Evolutionary conservation across 2,888 invertebrate genomes (phyloP).

Genomic region (Unio pictorum): DNA sequence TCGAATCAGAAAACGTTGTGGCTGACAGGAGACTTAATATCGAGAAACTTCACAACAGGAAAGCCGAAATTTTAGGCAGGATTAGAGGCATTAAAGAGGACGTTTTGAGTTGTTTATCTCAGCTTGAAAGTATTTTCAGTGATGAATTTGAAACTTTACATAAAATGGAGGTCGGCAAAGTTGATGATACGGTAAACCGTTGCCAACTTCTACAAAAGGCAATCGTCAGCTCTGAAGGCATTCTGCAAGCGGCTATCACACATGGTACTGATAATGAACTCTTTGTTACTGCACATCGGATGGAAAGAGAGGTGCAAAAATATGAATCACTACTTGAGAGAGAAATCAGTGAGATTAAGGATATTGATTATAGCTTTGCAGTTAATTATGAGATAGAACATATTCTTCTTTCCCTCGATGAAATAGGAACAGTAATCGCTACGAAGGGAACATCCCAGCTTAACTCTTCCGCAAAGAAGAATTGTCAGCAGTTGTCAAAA

Average conservation of each 20-base stretch:
- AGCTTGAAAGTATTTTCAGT: slow-evolving; percentile 25
- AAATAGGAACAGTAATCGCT: slow-evolving; percentile 30
- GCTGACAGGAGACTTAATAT: slow-evolving; percentile 28
- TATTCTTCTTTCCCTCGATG: slow-evolving; percentile 28
- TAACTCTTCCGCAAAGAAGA: slow-evolving; percentile 33
- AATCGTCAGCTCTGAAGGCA: slow-evolving; percentile 27
- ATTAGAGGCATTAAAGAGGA: slow-evolving; percentile 18
- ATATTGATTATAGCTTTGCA: slow-evolving; percentile 29
- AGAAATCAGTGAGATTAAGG: slow-evolving; percentile 20
- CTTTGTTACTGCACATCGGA: slow-evolving; percentile 34
- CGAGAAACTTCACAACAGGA: slow-evolving; percentile 24
- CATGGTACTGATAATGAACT: slow-evolving; percentile 37
- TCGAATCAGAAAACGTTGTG: slow-evolving; percentile 32
- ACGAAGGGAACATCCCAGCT: slow-evolving; percentile 18
- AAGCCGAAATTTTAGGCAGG: slow-evolving; percentile 16
- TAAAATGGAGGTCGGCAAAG: slow-evolving; percentile 11
- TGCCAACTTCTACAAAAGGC: slow-evolving; percentile 34
- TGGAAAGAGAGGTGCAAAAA: slow-evolving; percentile 35
- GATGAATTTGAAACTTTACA: slow-evolving; percentile 26
- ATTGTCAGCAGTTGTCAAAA: slow-evolving; percentile 13
- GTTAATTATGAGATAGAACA: slow-evolving; percentile 39
- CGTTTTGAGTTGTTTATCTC: slow-evolving; percentile 23
- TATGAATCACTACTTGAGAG: slow-evolving; percentile 33
- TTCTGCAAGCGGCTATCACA: slow-evolving; percentile 26
- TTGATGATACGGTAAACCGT: slow-evolving; percentile 29